A percentile compares a stretch with the other conserved stretches of the same genome.
phyloP scores from a whole-genome alignment of 2,888 invertebrate genomes.

The Calameuta filiformis region DNA sequence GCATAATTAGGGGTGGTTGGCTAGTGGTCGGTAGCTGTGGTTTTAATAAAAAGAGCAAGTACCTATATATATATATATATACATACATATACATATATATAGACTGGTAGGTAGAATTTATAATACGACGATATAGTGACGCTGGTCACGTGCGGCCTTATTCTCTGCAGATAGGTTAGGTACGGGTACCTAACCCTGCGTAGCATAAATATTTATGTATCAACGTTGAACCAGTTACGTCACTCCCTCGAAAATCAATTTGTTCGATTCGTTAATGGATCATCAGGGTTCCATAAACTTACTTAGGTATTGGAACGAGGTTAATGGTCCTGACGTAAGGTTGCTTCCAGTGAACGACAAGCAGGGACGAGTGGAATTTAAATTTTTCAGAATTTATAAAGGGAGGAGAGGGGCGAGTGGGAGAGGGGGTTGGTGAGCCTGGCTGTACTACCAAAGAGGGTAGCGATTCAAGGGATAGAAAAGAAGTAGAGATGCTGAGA shows the following conservation, averaged over 20 bases:
- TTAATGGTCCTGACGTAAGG: background rate
- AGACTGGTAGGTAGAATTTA: background rate
- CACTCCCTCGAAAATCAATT: background rate
- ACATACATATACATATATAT: background rate
- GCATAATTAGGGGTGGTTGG: background rate
- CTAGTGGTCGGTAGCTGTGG: background rate
- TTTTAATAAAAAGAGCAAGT: background rate
- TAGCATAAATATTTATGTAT: background rate
- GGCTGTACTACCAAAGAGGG: background rate
- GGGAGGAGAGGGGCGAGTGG: background rate
- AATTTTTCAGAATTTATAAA: background rate
- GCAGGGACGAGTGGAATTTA: background rate
- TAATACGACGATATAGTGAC: background rate
- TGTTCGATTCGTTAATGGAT: constrained; percentile 1
- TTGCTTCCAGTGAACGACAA: background rate
- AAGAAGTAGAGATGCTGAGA: constrained; percentile 40
- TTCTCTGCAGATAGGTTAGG: background rate
- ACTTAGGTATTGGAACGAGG: background rate
- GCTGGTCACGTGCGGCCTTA: background rate
- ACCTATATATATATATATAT: background rate
- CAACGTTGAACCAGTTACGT: background rate
- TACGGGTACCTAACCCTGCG: background rate
- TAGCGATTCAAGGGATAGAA: background rate
- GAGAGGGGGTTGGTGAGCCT: background rate
- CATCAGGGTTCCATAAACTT: background rate